These are phyloP conservation scores for Chionis minor DNA, from an alignment of 2,113 vertebrate species.

Conservation along the genomic window DNA sequence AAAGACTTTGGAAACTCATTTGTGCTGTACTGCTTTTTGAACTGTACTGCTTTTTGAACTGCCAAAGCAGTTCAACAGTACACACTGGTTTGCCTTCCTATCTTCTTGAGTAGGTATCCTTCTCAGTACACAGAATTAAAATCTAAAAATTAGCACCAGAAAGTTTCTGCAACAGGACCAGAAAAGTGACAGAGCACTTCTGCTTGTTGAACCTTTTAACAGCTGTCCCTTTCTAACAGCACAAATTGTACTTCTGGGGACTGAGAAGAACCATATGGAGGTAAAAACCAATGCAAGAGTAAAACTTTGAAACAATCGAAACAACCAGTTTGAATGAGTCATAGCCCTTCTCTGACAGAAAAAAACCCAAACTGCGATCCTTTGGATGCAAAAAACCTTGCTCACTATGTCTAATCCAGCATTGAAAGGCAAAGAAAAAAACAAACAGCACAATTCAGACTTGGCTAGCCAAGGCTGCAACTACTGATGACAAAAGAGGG, in stretches of 20 bases:
- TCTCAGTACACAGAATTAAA: background rate
- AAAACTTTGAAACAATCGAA: background rate
- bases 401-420: background rate
- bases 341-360: background rate
- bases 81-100: background rate
- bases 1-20: background rate
- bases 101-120: background rate
- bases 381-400: background rate
- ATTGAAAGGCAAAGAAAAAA: background rate
- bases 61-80: background rate
- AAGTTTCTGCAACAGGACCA: background rate
- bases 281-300: background rate
- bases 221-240: background rate
- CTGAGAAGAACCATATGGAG: background rate
- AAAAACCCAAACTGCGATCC: background rate
- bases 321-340: background rate
- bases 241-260: slow-evolving; percentile 7
- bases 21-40: background rate
- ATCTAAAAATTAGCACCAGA: background rate
- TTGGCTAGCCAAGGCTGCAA: background rate
- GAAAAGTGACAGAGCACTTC: background rate
- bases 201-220: background rate
- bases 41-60: too few species aligned
- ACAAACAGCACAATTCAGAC: background rate
- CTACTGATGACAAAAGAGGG: background rate